These are phyloP conservation scores for Rhagologus leucostigma DNA, from an alignment of 2,113 vertebrate genomes.

Conservation along the genomic window DNA sequence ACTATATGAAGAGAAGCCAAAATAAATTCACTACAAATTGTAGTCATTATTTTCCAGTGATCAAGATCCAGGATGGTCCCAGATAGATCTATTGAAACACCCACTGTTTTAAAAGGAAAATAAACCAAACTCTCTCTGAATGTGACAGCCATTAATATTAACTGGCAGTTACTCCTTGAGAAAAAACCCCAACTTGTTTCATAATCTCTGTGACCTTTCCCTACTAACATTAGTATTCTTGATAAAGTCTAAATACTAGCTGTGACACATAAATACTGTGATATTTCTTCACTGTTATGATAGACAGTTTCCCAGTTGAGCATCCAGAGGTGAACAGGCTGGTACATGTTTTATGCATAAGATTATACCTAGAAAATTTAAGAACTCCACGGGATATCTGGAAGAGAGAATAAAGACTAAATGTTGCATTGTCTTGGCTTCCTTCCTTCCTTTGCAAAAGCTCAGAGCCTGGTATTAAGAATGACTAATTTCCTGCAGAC, in stretches of 20 bases:
- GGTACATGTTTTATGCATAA: background rate
- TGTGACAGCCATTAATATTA: background rate
- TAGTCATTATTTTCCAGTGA: background rate
- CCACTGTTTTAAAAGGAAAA: background rate
- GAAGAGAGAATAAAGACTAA: background rate
- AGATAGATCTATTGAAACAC: background rate
- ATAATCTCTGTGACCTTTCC: slow-evolving; percentile 23
- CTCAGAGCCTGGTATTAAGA: background rate
- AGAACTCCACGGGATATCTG: background rate
- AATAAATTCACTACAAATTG: background rate
- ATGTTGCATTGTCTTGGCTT: background rate
- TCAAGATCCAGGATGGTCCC: background rate
- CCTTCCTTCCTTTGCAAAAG: background rate
- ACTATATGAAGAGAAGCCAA: background rate
- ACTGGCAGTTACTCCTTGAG: background rate
- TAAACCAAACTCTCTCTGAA: background rate
- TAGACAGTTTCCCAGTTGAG: background rate
- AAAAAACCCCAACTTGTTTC: background rate
- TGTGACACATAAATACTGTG: background rate
- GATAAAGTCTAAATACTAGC: slow-evolving; percentile 2
- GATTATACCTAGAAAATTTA: background rate
- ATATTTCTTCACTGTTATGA: background rate
- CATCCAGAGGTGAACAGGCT: background rate
- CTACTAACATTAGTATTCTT: background rate
- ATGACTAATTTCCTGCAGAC: background rate